Evolutionary conservation across 2,888 invertebrate species (phyloP), one percentile per base, ranked within the genome.

Genomic region (Cantharis nigra): DNA sequence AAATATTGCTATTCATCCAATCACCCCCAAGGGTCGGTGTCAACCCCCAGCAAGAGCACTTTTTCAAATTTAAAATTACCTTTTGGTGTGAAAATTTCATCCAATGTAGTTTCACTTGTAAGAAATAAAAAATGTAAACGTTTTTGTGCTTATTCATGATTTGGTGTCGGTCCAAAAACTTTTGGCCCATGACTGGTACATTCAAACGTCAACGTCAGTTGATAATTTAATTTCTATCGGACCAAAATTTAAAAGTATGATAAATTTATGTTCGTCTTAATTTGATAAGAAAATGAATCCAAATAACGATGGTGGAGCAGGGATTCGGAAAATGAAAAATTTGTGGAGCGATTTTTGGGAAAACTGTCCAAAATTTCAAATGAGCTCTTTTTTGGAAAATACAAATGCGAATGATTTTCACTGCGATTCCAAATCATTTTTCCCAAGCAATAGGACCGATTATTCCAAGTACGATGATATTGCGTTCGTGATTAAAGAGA

Each of bases 1-100:
- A 20, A 23, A 82, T 11, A 78, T 84, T n/a, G 18, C 74, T 2
- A 76, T 84, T 20, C 81, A 81, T 63, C 82, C 83, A 10, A 71
- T 81, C 18, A 78, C 80, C 23, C 14, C 70, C n/a, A 65, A 16
- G 16, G 83, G 83, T 18, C 76, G 83, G 64, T 83, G 82, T 64
- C 70, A 76, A 18, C 83, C 83, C 16, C 80, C 83, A 10, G 84
- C 83, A 0, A 80, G 75, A 33, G 79, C 79, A 11, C 64, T 80
- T n/a, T 83, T 71, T 65, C 69, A 78, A 67, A 20, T 64, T 16
- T 77, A 74, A 33, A 9, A 28, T 1, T 10, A 0, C 11, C n/a
- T 49, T 49, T 49, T 11, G 16, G 16, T 16, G 16, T 16, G 2
- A n/a, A 49, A 49, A n/a, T 49, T 49, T n/a, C 49, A 9, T 49